Base-by-base conservation (phyloP, 2,888 invertebrate genomes). In the Podotricha telesiphe region DNA sequence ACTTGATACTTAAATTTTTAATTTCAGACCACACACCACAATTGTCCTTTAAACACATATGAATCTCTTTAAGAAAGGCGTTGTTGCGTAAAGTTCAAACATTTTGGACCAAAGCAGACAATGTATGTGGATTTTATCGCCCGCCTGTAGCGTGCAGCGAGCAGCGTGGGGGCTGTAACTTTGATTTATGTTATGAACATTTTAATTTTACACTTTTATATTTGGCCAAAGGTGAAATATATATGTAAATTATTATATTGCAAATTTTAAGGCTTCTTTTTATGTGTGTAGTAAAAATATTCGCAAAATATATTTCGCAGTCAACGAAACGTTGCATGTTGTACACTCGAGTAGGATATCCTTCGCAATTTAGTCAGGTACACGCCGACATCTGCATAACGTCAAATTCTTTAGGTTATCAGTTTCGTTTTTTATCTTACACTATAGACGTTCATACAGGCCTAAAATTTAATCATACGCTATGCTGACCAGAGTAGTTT, bases 201-300 rank as follows among this genome's bases (percentile, higher is more conserved):
- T 48, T 62, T 34, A 62, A 62, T 62, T 62, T 62, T 37, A 62
- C 48, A 62, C 37, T 28, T 37, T 34, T 48, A 55, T 37, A 34
- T 15, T 6, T 40, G 45, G 45, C 42, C 42, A 22, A 20, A 45
- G 22, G n/a, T 59, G 11, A 22, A 22, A 28, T 28, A 53, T 34
- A n/a, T 5, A 17, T 34, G 11, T 19, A 6, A n/a, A 17, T 11
- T 17, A 34, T 34, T 17, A 55, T 17, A 55, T 34, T 34, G 17
- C 17, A 34, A 55, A 17, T 34, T 55, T 55, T 17, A 55, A 17
- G 5, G 1, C n/a, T 0, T 28, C 6, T 11, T 53, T n/a, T n/a
- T 1, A 28, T n/a, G 17, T 17, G 34, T 28, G 8, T 53, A 13
- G 42, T 42, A 13, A 42, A 42, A 37, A 37, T 37, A 42, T 37